phyloP scores from a whole-genome alignment of 35 echinoderm and acorn worm genomes.

The Stichopus chloronotus region DNA sequence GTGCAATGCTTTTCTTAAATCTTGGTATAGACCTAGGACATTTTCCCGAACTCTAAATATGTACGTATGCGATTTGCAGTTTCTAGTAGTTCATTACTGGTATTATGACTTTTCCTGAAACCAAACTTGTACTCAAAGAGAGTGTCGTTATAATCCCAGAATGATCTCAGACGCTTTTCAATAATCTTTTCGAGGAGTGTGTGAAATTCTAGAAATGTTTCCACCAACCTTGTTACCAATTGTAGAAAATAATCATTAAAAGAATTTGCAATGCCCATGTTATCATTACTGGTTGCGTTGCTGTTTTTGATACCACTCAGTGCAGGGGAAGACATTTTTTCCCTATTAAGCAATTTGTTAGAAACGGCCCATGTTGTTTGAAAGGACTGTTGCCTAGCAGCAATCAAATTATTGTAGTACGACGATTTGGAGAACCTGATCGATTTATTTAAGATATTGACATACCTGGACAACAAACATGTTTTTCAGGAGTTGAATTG shows the following conservation, averaged over 20 bases:
- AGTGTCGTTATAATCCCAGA: too few relatives aligned
- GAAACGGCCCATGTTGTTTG: neutral
- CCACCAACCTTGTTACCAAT: neutral
- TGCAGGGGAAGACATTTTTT: neutral
- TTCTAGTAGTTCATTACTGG: too few relatives aligned
- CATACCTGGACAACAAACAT: neutral
- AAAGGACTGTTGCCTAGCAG: neutral
- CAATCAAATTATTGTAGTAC: neutral
- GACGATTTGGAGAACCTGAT: neutral
- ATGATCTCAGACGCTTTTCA: too few relatives aligned
- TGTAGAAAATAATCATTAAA: conserved; percentile 11
- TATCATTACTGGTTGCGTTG: neutral
- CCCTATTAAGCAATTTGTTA: neutral
- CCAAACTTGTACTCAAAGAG: too few relatives aligned
- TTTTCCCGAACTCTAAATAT: too few relatives aligned
- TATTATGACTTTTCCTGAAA: too few relatives aligned
- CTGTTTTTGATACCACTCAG: neutral
- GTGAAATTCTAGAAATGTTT: neutral
- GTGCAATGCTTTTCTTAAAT: too few relatives aligned
- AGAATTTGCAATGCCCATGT: neutral
- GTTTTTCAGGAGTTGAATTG: too few relatives aligned
- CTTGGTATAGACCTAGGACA: too few relatives aligned
- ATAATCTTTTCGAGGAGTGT: neutral
- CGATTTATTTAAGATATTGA: neutral
- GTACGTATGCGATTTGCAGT: too few relatives aligned